Conservation (phyloP, 2,113 vertebrate species). For the Bubo scandiacus region DNA sequence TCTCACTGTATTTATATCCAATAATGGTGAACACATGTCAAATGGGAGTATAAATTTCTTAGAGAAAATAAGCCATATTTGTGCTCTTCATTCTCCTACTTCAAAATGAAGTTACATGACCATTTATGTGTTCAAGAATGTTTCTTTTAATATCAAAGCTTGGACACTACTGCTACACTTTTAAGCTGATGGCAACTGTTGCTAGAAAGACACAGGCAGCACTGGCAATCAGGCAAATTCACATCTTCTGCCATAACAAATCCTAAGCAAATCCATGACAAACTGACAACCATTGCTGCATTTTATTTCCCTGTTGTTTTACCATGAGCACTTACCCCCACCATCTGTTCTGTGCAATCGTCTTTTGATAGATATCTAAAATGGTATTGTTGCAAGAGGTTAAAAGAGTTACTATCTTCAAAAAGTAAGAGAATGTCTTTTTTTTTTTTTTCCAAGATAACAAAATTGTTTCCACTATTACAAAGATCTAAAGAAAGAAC, state of each 20-base stretch:
- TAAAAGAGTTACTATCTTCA: background rate
- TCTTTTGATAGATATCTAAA: background rate
- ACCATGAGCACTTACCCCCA: background rate
- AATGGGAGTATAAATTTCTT: background rate
- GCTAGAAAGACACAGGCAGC: background rate
- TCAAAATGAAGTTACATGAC: background rate
- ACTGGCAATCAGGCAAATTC: background rate
- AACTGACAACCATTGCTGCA: background rate
- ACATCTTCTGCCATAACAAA: background rate
- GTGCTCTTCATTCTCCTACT: background rate
- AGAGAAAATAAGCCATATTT: background rate
- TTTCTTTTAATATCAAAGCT: background rate
- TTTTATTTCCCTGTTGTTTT: background rate
- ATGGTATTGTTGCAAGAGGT: background rate
- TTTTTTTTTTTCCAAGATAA: background rate
- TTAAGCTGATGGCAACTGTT: accelerated
- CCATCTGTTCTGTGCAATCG: background rate
- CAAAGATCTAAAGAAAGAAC: background rate
- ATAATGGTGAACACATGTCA: background rate
- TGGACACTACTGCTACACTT: background rate
- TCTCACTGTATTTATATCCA: background rate
- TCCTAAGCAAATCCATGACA: background rate
- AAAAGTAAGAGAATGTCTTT: background rate
- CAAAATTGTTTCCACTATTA: background rate
- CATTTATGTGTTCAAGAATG: background rate